A percentile compares a stretch with the other conserved stretches of the same genome.
Evolutionary conservation across 2,888 invertebrate species (phyloP).

Genomic region (Dioctria rufipes): DNA sequence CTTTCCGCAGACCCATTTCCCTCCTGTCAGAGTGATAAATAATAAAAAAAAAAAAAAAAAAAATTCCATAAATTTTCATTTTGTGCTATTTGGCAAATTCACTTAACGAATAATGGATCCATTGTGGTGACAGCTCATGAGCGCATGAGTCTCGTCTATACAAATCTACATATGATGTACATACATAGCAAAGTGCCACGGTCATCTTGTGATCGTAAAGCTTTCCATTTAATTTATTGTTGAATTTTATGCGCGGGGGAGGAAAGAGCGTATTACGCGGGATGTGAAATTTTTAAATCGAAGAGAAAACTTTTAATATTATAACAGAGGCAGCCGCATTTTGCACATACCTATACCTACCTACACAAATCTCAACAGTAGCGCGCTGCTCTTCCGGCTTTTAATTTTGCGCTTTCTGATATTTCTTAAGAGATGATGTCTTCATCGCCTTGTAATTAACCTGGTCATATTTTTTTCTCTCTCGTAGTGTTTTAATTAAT

Average conservation of each 20-base stretch:
- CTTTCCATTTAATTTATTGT: neutral
- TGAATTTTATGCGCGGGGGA: neutral
- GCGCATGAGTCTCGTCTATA: neutral
- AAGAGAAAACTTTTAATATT: slow-evolving; percentile 7
- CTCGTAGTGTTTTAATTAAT: too few species aligned
- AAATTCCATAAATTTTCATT: neutral
- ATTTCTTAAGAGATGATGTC: neutral
- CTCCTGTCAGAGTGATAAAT: neutral
- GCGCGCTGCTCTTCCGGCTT: slow-evolving; percentile 13
- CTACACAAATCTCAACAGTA: slow-evolving; percentile 12
- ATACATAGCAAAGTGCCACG: neutral
- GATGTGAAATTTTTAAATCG: slow-evolving; percentile 18
- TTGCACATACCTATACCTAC: neutral
- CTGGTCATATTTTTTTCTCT: too few species aligned
- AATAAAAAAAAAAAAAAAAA: neutral
- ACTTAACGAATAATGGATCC: neutral
- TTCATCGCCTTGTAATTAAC: too few species aligned
- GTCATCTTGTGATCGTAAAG: neutral
- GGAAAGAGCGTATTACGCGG: neutral
- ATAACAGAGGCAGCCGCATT: neutral
- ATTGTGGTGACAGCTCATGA: neutral
- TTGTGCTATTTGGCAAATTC: neutral
- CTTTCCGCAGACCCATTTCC: too few species aligned
- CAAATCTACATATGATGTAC: neutral
- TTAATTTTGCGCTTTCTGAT: slow-evolving; percentile 15